Evolutionary conservation across 2,888 invertebrate species (phyloP).

Genomic region (Ectemnius cavifrons): DNA sequence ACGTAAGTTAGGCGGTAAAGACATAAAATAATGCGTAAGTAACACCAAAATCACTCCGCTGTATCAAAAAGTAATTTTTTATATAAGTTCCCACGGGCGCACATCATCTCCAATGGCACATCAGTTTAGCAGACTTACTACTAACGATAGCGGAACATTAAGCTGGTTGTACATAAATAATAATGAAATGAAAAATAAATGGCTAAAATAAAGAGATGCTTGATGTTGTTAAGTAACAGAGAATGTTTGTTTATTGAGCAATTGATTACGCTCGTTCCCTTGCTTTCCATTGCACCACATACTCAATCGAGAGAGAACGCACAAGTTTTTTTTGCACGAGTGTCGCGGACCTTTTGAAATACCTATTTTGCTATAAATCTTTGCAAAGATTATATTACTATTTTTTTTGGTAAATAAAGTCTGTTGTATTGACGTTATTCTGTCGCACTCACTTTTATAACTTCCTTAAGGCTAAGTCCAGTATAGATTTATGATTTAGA

Average conservation of each 20-base stretch:
- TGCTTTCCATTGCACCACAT: conserved; percentile 45
- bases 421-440: no score
- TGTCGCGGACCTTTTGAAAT: conserved; percentile 3
- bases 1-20: conserved; percentile 71
- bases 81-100: conserved; percentile 75
- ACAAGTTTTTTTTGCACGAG: conserved; percentile 39
- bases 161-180: conserved; percentile 76
- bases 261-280: conserved; percentile 55
- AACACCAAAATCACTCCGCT: conserved; percentile 76
- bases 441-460: no score
- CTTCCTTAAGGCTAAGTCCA: no score
- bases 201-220: conserved; percentile 70
- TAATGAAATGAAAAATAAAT: conserved; percentile 71
- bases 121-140: conserved; percentile 69
- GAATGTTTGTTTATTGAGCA: conserved; percentile 60
- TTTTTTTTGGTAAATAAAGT: no score
- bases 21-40: conserved; percentile 69
- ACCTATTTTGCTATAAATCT: no score
- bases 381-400: no score
- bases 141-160: conserved; percentile 61
- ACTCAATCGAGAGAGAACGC: conserved; percentile 25
- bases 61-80: conserved; percentile 76
- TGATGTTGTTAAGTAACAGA: conserved; percentile 74
- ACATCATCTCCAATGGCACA: conserved; percentile 76
- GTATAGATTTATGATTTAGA: no score